These are phyloP conservation scores for Sacculina carcini DNA, from an alignment of 2,888 invertebrate genomes.

Conservation along the genomic window DNA sequence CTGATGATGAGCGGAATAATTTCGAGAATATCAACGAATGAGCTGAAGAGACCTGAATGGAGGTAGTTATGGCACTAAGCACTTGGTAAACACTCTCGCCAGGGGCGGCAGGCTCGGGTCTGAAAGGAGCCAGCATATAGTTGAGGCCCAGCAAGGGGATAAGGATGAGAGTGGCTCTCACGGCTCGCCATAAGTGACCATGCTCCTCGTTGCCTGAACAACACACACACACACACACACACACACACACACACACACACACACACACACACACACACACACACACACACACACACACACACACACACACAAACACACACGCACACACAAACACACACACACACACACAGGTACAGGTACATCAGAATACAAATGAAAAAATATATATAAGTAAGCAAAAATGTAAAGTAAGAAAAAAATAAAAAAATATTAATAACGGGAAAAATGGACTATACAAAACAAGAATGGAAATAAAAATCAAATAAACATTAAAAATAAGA, in stretches of 20 bases:
- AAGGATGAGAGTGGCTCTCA: conserved; percentile 57
- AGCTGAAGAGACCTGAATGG: conserved; percentile 78
- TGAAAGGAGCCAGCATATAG: conserved; percentile 62
- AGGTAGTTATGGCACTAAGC: conserved; percentile 56
- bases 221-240: neutral
- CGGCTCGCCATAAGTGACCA: conserved; percentile 17
- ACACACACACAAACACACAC: too few species aligned
- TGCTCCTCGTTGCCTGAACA: neutral
- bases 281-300: neutral
- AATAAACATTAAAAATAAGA: too few species aligned
- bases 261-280: neutral
- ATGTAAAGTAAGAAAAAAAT: neutral
- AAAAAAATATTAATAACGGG: neutral
- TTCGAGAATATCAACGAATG: too few species aligned
- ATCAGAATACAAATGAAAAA: neutral
- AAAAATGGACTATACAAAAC: too few species aligned
- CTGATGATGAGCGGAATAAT: too few species aligned
- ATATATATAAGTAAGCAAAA: neutral
- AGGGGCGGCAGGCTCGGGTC: conserved; percentile 37
- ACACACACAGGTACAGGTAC: neutral
- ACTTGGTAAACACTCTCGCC: conserved; percentile 39
- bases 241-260: neutral
- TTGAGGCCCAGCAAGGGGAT: conserved; percentile 75
- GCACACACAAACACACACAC: neutral
- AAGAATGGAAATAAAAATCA: too few species aligned